Percentiles rank a stretch among this genome's conserved stretches.
Conservation (phyloP, 1,140 invertebrate genomes). For the Cecropterus lyciades region DNA sequence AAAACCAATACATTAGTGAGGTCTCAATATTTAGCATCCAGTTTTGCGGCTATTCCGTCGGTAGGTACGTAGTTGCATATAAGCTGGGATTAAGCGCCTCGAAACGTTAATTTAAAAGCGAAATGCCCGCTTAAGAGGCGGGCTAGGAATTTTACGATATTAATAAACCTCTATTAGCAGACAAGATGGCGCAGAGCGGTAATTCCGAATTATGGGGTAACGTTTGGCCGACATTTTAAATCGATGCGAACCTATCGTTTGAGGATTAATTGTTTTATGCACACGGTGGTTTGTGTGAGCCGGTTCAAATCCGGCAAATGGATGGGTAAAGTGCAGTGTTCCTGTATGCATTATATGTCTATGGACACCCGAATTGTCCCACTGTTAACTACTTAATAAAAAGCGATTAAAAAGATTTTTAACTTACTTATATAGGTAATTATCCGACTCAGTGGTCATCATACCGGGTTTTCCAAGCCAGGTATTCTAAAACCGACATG, state of each 20-base stretch:
- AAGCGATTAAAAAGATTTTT: no score
- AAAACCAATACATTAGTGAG: slow-evolving; percentile 22
- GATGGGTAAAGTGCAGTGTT: slow-evolving; percentile 49
- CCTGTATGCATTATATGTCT: slow-evolving; percentile 34
- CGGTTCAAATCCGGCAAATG: slow-evolving; percentile 52
- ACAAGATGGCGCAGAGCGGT: slow-evolving; percentile 48
- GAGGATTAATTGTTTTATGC: slow-evolving; percentile 39
- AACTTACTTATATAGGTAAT: no score
- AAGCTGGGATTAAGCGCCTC: slow-evolving; percentile 43
- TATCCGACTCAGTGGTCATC: no score
- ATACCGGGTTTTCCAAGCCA: no score
- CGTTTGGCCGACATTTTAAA: slow-evolving; percentile 52
- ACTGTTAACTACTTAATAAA: no score
- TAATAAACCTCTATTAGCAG: slow-evolving; percentile 61
- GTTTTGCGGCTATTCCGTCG: slow-evolving; percentile 23
- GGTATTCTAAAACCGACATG: no score
- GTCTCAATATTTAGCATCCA: slow-evolving; percentile 28
- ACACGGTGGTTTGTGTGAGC: slow-evolving; percentile 35
- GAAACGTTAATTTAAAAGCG: slow-evolving; percentile 55
- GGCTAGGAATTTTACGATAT: slow-evolving; percentile 52
- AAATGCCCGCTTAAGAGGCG: slow-evolving; percentile 49
- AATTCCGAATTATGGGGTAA: slow-evolving; percentile 49
- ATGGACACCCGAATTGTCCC: slow-evolving; percentile 11
- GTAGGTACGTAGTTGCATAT: slow-evolving; percentile 38
- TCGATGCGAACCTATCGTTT: slow-evolving; percentile 38